Evolutionary conservation across 2,888 invertebrate genomes (phyloP).

Genomic region (Leptogaster cylindrica): DNA sequence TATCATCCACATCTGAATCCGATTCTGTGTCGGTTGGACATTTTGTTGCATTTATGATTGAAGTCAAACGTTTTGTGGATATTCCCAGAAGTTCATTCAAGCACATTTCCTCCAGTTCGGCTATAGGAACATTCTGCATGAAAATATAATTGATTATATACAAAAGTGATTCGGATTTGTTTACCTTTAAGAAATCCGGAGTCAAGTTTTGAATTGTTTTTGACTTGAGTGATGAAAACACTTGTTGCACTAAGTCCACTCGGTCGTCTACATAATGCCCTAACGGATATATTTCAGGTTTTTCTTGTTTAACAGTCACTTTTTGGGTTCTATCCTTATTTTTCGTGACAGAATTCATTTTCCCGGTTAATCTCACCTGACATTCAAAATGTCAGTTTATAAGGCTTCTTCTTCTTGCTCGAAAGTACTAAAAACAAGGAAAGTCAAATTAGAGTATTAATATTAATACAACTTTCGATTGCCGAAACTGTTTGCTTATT

Average conservation of each 20-base stretch:
- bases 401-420: too few relatives aligned
- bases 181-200: conserved; percentile 64
- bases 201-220: conserved; percentile 67
- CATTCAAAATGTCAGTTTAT: too few relatives aligned
- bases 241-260: conserved; percentile 67
- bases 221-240: conserved; percentile 66
- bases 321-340: too few relatives aligned
- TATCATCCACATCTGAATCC: conserved; percentile 56
- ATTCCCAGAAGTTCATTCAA: conserved; percentile 69
- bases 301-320: conserved; percentile 60
- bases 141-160: too few relatives aligned
- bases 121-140: conserved; percentile 55
- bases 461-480: too few relatives aligned
- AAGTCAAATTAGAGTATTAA: too few relatives aligned
- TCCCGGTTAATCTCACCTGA: too few relatives aligned
- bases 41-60: conserved; percentile 62
- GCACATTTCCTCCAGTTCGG: conserved; percentile 67
- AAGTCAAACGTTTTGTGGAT: conserved; percentile 67
- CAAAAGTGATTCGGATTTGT: too few relatives aligned
- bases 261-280: conserved; percentile 68
- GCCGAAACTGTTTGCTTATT: too few relatives aligned
- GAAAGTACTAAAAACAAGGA: too few relatives aligned
- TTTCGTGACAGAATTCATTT: too few relatives aligned
- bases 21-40: conserved; percentile 62
- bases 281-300: conserved; percentile 64